Conservation (phyloP, 2,113 vertebrate genomes). For the Muntiacus reevesi region DNA sequence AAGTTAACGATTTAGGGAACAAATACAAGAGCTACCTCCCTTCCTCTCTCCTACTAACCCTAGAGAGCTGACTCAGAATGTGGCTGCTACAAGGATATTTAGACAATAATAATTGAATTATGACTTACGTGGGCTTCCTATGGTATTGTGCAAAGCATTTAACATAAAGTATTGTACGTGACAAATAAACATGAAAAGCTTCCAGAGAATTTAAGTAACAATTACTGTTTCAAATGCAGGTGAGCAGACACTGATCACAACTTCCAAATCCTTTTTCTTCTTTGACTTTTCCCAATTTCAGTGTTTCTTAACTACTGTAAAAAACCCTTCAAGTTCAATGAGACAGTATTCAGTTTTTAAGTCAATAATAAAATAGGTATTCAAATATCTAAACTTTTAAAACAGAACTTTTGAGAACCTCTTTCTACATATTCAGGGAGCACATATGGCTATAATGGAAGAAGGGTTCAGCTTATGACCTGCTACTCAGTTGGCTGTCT, state of each 20-base stretch:
- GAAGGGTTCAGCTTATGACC: neutral
- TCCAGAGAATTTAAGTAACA: neutral
- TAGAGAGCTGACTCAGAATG: neutral
- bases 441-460: neutral
- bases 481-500: neutral
- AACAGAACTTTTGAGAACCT: neutral
- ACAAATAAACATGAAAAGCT: neutral
- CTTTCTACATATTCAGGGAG: neutral
- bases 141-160: neutral
- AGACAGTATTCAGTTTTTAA: neutral
- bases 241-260: neutral
- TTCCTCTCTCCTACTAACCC: neutral
- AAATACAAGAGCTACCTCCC: neutral
- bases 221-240: neutral
- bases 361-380: neutral
- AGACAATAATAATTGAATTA: neutral
- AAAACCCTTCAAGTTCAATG: neutral
- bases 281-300: neutral
- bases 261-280: neutral
- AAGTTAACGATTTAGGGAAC: neutral
- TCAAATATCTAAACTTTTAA: slow-evolving; percentile 6
- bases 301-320: neutral
- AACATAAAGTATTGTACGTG: neutral
- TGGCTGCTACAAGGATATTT: neutral
- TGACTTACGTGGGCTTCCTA: neutral